A percentile compares a stretch with the other conserved stretches of the same genome.
Evolutionary conservation across 2,797 vertebrate species (phyloP).

Genomic region (Tachyglossus aculeatus): DNA sequence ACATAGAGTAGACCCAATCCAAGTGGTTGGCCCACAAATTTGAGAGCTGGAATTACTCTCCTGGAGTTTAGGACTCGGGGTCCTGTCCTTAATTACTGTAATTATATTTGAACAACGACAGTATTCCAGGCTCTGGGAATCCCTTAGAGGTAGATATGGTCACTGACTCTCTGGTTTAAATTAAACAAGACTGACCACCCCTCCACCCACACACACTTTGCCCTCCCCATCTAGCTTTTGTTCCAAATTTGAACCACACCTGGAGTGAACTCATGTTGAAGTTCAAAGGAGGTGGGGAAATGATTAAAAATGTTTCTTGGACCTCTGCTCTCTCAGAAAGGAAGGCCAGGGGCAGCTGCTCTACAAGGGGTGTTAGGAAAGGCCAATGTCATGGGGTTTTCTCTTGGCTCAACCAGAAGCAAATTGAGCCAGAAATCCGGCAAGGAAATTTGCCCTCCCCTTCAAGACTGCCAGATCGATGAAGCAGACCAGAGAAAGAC

Average conservation of each 20-base stretch:
- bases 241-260: slow-evolving; percentile 19
- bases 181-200: not conserved
- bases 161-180: not conserved
- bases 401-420: not conserved
- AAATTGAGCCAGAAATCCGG: not conserved
- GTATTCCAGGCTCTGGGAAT: not conserved
- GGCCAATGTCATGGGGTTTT: not conserved
- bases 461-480: too few relatives aligned
- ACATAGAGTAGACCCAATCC: not conserved
- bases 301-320: slow-evolving; percentile 25
- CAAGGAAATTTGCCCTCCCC: too few relatives aligned
- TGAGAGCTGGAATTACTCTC: not conserved
- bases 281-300: slow-evolving; percentile 28
- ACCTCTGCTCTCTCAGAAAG: slow-evolving; percentile 6
- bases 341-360: not conserved
- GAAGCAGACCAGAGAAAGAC: too few relatives aligned
- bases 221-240: not conserved
- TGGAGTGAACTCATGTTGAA: not conserved
- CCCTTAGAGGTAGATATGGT: fast-evolving
- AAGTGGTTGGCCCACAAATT: not conserved
- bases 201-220: too few relatives aligned
- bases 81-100: not conserved
- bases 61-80: not conserved
- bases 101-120: too few relatives aligned
- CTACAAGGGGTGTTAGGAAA: not conserved